Base-by-base conservation (phyloP, 2,797 vertebrate genomes). In the Enteromius mattozi region DNA sequence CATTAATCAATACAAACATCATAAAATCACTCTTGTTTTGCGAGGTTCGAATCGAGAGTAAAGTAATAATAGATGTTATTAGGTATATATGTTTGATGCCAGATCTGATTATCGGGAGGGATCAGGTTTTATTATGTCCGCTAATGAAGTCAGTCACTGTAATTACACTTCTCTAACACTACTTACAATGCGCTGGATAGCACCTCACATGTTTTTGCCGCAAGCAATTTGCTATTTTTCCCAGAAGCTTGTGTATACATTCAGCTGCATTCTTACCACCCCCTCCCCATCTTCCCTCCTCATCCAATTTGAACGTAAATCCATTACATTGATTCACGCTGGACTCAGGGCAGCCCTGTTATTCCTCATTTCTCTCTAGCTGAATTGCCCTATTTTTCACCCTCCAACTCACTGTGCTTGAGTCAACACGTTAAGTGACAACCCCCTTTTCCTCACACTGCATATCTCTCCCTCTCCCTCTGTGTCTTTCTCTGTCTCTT, bases 301-400 rank as follows among this genome's bases (percentile, higher is more conserved):
- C 87, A 82, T 91, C 78, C 88, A 85, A 85, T 91, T 86, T 49
- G 72, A 92, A 92, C 87, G 84, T 92, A 91, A 94, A 94, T 94
- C 92, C 89, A 93, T 94, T 89, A 89, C 92, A 93, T 93, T 91
- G 91, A 94, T 92, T 92, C 87, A 87, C 54, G 54, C 76, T 84
- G 83, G 76, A 79, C 91, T 87, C 69, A 72, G 81, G 85, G 87
- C 92, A 88, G 88, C 86, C 90, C 88, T 89, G 91, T 90, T 91
- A 93, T 93, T 90, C 89, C 88, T 94, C 91, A 93, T 94, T 93
- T 91, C 90, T 92, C 86, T 86, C 69, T 51, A 56, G 89, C 86
- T 86, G 91, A 92, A 93, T 93, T 93, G 92, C 91, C 91, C 86
- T 91, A 92, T 94, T 93, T 91, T 92, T 93, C 91, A 93, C 89